Evolutionary conservation across 2,888 invertebrate species (phyloP).

Genomic region (Coleophora deauratella): DNA sequence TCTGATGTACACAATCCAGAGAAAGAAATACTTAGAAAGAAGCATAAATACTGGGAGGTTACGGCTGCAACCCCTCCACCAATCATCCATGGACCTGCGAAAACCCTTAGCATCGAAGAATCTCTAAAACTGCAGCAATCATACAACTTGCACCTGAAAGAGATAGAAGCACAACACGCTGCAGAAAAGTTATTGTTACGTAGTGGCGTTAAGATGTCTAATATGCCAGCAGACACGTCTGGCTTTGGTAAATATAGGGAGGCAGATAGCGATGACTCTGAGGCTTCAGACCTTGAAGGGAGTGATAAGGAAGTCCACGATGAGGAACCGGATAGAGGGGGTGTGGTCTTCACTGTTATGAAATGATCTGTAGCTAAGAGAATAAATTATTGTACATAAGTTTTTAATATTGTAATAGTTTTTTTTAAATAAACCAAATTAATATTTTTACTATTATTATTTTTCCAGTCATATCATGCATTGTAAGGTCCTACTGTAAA

Average conservation of each 20-base stretch:
- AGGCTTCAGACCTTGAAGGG: constrained; percentile 50
- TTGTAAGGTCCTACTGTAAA: too few relatives aligned
- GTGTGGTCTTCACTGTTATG: constrained; percentile 68
- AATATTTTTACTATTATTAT: too few relatives aligned
- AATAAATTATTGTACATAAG: background rate
- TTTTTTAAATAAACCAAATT: constrained; percentile 10
- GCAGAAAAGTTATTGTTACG: constrained; percentile 64
- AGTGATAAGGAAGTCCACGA: constrained; percentile 73
- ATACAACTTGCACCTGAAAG: constrained; percentile 54
- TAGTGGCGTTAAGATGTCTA: constrained; percentile 48
- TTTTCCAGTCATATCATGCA: too few relatives aligned
- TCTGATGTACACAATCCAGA: constrained; percentile 69
- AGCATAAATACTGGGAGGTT: constrained; percentile 74
- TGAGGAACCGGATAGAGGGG: constrained; percentile 72
- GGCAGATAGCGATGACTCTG: constrained; percentile 46
- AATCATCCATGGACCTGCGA: constrained; percentile 67
- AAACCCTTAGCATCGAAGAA: constrained; percentile 68
- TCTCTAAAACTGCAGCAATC: constrained; percentile 72
- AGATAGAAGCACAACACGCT: constrained; percentile 72
- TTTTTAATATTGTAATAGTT: too few relatives aligned
- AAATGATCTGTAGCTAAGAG: constrained; percentile 25
- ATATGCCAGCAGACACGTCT: constrained; percentile 38
- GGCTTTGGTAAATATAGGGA: constrained; percentile 53
- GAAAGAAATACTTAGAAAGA: constrained; percentile 66
- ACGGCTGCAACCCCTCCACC: constrained; percentile 78